Evolutionary conservation across 1,140 invertebrate species (phyloP).

Genomic region (Drosophila santomea): DNA sequence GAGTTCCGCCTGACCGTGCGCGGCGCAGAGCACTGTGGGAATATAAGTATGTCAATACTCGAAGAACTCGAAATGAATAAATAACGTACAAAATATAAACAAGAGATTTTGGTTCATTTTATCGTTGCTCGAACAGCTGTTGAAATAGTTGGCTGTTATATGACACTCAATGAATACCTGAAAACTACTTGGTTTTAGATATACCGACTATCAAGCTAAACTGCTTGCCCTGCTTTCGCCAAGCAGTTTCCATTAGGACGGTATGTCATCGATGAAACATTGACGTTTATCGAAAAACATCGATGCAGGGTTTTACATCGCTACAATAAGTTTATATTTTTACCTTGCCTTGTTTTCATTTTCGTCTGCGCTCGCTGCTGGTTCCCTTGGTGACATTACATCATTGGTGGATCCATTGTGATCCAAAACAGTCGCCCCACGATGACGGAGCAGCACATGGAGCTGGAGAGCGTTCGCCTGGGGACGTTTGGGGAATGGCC

Average conservation of each 20-base stretch:
- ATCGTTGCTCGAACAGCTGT: conserved; percentile 24
- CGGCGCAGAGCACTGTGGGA: conserved; percentile 12
- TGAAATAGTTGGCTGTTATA: conserved; percentile 3
- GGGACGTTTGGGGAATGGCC: conserved; percentile 90
- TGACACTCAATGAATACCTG: neutral
- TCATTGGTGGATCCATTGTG: conserved; percentile 17
- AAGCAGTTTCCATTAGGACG: conserved; percentile 2
- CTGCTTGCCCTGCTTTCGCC: neutral
- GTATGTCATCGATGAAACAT: too few species aligned
- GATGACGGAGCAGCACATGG: conserved; percentile 62
- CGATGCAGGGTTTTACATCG: too few species aligned
- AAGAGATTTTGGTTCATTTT: conserved; percentile 37
- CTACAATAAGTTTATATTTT: conserved; percentile 38
- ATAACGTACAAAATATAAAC: conserved; percentile 30
- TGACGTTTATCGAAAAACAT: too few species aligned
- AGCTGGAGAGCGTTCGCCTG: conserved; percentile 88
- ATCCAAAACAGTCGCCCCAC: conserved; percentile 9
- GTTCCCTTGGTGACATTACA: conserved; percentile 19
- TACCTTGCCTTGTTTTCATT: conserved; percentile 26
- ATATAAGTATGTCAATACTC: neutral
- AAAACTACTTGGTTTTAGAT: neutral
- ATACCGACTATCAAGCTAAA: neutral
- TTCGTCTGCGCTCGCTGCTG: neutral
- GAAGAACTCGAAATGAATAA: neutral
- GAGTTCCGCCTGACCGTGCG: conserved; percentile 34